These are phyloP conservation scores for Agapetus fuscipes DNA, from an alignment of 2,888 invertebrate genomes.

Conservation along the genomic window DNA sequence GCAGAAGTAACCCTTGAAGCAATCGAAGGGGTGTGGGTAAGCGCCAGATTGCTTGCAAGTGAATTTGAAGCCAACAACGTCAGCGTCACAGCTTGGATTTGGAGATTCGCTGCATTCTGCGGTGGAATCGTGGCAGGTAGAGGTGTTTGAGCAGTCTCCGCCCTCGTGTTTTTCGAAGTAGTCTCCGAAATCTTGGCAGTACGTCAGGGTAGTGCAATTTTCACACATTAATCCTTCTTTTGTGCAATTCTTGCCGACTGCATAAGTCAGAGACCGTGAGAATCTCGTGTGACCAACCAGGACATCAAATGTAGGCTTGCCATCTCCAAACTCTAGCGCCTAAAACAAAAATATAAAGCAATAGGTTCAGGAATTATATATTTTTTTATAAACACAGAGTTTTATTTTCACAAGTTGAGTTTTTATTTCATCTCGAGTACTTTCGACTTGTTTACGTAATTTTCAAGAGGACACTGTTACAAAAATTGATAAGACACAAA, in stretches of 20 bases:
- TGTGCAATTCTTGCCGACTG: conserved; percentile 4
- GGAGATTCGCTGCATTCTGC: conserved; percentile 4
- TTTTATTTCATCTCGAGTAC: too few species aligned
- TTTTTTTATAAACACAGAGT: too few species aligned
- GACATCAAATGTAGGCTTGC: too few species aligned
- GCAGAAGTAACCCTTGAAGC: conserved; percentile 13
- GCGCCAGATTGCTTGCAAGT: conserved; percentile 9
- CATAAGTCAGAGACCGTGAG: too few species aligned
- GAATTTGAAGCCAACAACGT: conserved; percentile 2
- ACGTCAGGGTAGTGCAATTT: conserved; percentile 1
- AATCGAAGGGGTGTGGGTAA: conserved; percentile 11
- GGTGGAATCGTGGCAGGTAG: conserved; percentile 7
- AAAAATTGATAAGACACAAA: too few species aligned
- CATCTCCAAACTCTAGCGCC: too few species aligned
- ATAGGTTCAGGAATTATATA: too few species aligned
- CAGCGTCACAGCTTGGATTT: conserved; percentile 9
- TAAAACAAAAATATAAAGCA: too few species aligned
- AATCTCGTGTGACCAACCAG: too few species aligned
- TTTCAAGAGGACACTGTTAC: too few species aligned
- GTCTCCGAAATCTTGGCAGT: conserved; percentile 5
- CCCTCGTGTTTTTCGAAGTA: background rate
- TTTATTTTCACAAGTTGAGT: too few species aligned
- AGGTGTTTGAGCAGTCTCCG: conserved; percentile 1
- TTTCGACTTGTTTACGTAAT: too few species aligned
- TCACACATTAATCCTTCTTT: conserved; percentile 10